Conservation (phyloP, 2,797 vertebrate genomes). For the Pseudochaenichthys georgianus region DNA sequence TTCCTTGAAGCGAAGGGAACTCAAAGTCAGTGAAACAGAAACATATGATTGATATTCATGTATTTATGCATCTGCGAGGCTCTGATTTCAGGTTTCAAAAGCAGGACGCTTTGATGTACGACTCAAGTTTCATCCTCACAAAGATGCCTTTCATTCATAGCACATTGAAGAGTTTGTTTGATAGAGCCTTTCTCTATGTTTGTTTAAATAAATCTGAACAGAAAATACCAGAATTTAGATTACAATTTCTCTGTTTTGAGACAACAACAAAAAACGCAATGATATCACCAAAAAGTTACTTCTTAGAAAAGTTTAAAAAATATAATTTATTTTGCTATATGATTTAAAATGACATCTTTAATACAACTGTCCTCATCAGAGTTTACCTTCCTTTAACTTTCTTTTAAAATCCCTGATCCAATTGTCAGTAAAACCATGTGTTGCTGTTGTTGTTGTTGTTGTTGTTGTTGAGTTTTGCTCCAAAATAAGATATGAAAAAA, state of each 20-base stretch:
- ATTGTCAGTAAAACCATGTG: neutral
- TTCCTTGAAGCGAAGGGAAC: slow-evolving; percentile 8
- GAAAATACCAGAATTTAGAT: slow-evolving; percentile 16
- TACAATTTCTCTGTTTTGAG: neutral
- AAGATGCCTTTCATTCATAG: slow-evolving; percentile 39
- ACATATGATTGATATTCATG: slow-evolving; percentile 36
- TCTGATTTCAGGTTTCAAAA: slow-evolving; percentile 30
- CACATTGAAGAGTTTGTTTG: slow-evolving; percentile 12
- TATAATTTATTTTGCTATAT: too few relatives aligned
- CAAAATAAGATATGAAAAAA: too few relatives aligned
- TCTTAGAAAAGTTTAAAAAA: neutral
- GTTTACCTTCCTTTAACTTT: neutral
- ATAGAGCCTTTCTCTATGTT: neutral
- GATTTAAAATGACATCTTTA: too few relatives aligned
- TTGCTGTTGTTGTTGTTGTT: too few relatives aligned
- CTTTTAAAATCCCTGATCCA: neutral
- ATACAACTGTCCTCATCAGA: neutral
- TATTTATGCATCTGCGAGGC: slow-evolving; percentile 33
- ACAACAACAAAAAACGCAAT: neutral
- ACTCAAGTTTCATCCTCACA: slow-evolving; percentile 39
- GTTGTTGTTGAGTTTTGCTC: neutral
- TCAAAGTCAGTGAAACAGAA: slow-evolving; percentile 40
- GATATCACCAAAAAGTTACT: neutral
- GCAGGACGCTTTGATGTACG: slow-evolving; percentile 48
- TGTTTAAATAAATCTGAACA: neutral